Conservation (phyloP, 2,113 vertebrate species). For the Hemiprocne comata region DNA sequence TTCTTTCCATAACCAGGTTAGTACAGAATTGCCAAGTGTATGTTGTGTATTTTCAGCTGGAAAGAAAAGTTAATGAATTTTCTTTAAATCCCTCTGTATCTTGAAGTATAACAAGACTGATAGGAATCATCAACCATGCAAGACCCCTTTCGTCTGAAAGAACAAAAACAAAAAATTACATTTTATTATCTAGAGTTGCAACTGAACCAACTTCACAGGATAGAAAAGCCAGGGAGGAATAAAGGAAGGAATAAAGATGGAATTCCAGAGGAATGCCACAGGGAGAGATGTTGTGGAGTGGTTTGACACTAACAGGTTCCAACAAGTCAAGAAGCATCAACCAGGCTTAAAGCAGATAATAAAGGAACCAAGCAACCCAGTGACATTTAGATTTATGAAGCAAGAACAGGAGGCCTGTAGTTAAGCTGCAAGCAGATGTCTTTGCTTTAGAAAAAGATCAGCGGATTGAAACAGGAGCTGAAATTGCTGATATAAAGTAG, state of each 20-base stretch:
- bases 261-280: constrained; percentile 1
- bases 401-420: background rate
- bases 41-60: background rate
- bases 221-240: background rate
- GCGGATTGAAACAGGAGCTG: background rate
- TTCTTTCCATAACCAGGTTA: background rate
- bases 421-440: background rate
- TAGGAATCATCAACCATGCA: background rate
- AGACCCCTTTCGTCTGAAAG: background rate
- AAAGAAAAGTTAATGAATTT: background rate
- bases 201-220: rapidly evolving
- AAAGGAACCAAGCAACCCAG: background rate
- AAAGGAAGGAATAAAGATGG: background rate
- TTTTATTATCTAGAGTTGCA: background rate
- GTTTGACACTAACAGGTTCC: constrained; percentile 9
- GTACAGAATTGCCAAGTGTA: background rate
- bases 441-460: background rate
- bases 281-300: background rate
- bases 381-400: background rate
- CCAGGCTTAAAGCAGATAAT: background rate
- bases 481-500: background rate
- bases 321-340: constrained; percentile 25
- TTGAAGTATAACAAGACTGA: background rate
- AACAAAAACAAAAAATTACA: rapidly evolving
- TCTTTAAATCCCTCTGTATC: background rate